A percentile compares a stretch with the other conserved stretches of the same genome.
Conservation (phyloP, 2,888 invertebrate species). For the Aporophyla lueneburgensis region DNA sequence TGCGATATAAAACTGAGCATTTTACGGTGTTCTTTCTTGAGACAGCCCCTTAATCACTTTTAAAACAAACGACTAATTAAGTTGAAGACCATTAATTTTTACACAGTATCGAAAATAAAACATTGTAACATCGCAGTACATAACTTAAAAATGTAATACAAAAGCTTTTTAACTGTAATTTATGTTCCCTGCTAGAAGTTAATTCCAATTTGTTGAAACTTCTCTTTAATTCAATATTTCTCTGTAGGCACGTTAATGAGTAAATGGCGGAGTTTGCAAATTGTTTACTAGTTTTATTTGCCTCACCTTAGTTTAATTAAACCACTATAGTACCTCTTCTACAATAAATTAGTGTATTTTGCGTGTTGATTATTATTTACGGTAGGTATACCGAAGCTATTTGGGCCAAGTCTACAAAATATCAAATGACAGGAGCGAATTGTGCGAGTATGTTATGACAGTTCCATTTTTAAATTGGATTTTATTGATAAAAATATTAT, state of each 20-base stretch:
- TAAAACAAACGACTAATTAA: background rate
- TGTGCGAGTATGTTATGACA: no score
- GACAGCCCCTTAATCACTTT: background rate
- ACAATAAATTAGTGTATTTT: background rate
- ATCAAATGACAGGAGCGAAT: no score
- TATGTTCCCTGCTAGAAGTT: background rate
- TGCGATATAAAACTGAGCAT: no score
- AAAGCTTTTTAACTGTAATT: background rate
- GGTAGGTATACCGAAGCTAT: background rate
- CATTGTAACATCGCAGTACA: background rate
- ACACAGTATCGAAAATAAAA: no score
- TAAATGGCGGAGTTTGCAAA: constrained; percentile 41
- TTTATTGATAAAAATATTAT: no score
- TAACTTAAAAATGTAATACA: background rate
- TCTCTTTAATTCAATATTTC: constrained; percentile 54
- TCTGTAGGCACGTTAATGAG: constrained; percentile 46
- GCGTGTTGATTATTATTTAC: constrained; percentile 1
- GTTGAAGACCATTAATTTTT: no score
- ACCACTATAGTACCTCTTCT: constrained; percentile 6
- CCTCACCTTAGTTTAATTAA: constrained; percentile 55
- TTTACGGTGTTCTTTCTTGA: no score
- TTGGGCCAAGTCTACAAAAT: no score
- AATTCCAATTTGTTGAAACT: constrained; percentile 36
- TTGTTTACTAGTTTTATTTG: constrained; percentile 52
- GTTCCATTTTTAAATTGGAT: no score